Evolutionary conservation across 2,888 invertebrate genomes (phyloP).

Genomic region (Xiphydria camelus): DNA sequence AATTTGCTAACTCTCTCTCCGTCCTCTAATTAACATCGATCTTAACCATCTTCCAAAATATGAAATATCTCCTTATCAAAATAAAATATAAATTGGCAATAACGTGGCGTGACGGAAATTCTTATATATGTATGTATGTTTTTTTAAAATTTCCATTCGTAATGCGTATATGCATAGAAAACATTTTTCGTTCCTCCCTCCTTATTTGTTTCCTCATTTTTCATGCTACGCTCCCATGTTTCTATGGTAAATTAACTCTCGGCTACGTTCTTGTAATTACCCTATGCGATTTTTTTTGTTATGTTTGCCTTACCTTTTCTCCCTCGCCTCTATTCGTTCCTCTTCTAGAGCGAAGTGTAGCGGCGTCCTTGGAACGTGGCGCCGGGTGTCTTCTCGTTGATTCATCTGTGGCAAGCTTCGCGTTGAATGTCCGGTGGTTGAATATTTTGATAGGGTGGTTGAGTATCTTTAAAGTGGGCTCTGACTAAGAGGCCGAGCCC

Average conservation of each 20-base stretch:
- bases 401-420: conserved; percentile 49
- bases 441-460: conserved; percentile 38
- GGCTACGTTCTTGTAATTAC: neutral
- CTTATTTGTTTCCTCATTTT: conserved; percentile 2
- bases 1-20: no score
- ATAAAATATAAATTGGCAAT: conserved; percentile 53
- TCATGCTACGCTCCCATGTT: conserved; percentile 5
- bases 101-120: conserved; percentile 38
- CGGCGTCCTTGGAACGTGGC: no score
- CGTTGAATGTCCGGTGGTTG: conserved; percentile 39
- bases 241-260: neutral
- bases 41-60: conserved; percentile 38
- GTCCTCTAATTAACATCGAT: conserved; percentile 3
- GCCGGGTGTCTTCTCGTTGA: conserved; percentile 14
- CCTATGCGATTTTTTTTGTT: neutral
- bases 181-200: conserved; percentile 10
- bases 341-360: no score
- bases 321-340: neutral
- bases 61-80: conserved; percentile 46
- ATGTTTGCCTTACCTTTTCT: neutral
- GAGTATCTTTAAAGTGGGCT: conserved; percentile 60
- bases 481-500: conserved; percentile 62
- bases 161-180: conserved; percentile 24
- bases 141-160: no score
- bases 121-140: no score